These are phyloP conservation scores for Drosophila melanica DNA, from an alignment of 1,140 invertebrate genomes.

Conservation along the genomic window DNA sequence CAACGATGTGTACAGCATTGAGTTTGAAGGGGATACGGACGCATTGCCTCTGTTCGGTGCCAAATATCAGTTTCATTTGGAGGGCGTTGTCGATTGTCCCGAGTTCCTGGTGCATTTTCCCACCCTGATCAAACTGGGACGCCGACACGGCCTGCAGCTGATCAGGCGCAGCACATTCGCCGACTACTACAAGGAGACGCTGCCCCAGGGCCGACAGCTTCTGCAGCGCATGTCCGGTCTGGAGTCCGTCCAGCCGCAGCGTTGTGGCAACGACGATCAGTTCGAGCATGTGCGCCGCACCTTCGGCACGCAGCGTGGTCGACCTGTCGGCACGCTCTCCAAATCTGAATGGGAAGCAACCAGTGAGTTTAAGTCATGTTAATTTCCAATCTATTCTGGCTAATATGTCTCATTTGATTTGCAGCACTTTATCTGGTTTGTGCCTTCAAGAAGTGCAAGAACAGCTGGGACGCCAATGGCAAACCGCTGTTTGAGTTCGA, in stretches of 20 bases:
- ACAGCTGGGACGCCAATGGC: slow-evolving; percentile 87
- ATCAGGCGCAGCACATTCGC: slow-evolving; percentile 90
- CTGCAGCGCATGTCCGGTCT: slow-evolving; percentile 91
- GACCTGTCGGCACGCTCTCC: slow-evolving; percentile 91
- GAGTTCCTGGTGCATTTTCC: slow-evolving; percentile 99
- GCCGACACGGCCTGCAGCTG: slow-evolving; percentile 92
- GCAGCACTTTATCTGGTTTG: slow-evolving; percentile 93
- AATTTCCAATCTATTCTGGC: neutral
- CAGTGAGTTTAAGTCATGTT: slow-evolving; percentile 86
- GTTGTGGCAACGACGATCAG: slow-evolving; percentile 86
- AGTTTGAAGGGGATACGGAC: slow-evolving; percentile 90
- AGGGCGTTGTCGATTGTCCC: slow-evolving; percentile 98
- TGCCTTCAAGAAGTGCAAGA: slow-evolving; percentile 92
- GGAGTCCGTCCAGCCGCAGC: slow-evolving; percentile 88
- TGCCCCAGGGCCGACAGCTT: slow-evolving; percentile 85
- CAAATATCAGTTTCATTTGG: slow-evolving; percentile 97
- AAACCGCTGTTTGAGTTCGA: slow-evolving; percentile 85
- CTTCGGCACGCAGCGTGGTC: slow-evolving; percentile 65
- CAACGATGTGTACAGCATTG: slow-evolving; percentile 94
- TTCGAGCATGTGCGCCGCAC: slow-evolving; percentile 89
- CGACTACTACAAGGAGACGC: slow-evolving; percentile 91
- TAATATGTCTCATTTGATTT: slow-evolving; percentile 77
- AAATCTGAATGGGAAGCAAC: slow-evolving; percentile 96
- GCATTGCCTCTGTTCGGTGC: slow-evolving; percentile 95
- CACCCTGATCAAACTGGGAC: slow-evolving; percentile 91